These are phyloP conservation scores for Macaca nemestrina DNA, from an alignment of 2,113 vertebrate genomes.

Conservation along the genomic window DNA sequence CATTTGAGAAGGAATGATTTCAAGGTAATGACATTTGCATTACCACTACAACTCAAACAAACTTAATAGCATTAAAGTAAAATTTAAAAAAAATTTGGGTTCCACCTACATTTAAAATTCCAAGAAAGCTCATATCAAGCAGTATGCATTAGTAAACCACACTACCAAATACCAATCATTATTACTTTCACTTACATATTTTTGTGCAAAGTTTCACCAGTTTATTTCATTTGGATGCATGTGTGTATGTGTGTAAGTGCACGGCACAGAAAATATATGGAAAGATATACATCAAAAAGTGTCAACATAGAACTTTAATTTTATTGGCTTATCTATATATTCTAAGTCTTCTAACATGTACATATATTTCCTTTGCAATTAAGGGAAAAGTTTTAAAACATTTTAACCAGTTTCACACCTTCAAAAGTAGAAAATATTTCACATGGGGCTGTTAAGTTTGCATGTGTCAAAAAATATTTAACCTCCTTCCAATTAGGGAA, in stretches of 20 bases:
- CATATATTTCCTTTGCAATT: neutral
- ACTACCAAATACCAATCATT: neutral
- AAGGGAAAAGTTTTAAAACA: conserved; percentile 20
- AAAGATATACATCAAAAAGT: neutral
- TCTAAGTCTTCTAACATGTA: neutral
- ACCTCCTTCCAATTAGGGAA: neutral
- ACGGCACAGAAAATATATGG: neutral
- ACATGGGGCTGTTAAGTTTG: neutral
- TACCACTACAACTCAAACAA: conserved; percentile 32
- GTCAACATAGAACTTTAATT: neutral
- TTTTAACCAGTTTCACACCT: neutral
- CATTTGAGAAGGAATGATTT: conserved; percentile 67
- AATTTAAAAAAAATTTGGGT: neutral
- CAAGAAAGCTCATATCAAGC: neutral
- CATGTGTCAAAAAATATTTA: neutral
- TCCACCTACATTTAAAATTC: neutral
- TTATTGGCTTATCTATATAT: neutral
- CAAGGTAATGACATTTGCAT: conserved; percentile 57
- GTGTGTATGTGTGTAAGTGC: neutral
- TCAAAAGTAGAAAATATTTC: neutral
- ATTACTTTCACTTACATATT: neutral
- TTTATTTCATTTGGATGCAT: neutral
- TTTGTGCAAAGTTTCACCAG: neutral
- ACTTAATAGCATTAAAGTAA: neutral
- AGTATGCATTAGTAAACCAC: neutral